phyloP scores from a whole-genome alignment of 2,113 vertebrate genomes.

The Dryoscopus gambensis region DNA sequence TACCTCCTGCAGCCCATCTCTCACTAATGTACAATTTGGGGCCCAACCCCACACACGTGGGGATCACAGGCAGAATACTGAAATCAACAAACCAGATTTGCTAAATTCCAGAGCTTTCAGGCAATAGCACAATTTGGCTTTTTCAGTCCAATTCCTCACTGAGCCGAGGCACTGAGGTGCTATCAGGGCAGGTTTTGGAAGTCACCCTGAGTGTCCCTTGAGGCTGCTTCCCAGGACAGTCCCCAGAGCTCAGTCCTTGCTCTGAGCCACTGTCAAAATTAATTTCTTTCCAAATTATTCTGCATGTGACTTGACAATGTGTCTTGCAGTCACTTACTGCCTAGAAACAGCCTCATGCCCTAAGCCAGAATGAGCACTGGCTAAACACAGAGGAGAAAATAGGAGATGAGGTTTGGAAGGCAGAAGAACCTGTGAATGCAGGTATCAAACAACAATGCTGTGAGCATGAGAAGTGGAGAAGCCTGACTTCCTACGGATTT shows the following conservation, averaged over 20 bases:
- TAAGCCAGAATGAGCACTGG: not conserved
- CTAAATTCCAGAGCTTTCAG: not conserved
- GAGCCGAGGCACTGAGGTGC: not conserved
- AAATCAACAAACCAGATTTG: not conserved
- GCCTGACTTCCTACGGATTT: not conserved
- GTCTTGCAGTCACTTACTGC: not conserved
- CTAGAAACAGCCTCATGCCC: not conserved
- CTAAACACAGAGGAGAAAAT: not conserved
- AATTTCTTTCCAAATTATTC: not conserved
- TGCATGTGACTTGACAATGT: not conserved
- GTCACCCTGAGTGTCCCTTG: not conserved
- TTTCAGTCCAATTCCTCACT: not conserved
- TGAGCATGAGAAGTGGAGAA: not conserved
- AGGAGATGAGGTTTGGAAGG: not conserved
- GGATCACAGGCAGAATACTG: not conserved
- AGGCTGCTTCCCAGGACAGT: not conserved
- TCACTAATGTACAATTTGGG: rapidly evolving
- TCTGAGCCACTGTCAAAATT: not conserved
- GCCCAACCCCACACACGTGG: not conserved
- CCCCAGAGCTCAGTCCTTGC: not conserved
- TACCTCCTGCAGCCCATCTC: not conserved
- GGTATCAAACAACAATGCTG: not conserved
- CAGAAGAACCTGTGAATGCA: not conserved
- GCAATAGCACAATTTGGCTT: not conserved
- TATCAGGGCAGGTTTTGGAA: not conserved